Evolutionary conservation across 1,140 invertebrate species (phyloP), one percentile per base, ranked within the genome.

Genomic region (Heliothis virescens): DNA sequence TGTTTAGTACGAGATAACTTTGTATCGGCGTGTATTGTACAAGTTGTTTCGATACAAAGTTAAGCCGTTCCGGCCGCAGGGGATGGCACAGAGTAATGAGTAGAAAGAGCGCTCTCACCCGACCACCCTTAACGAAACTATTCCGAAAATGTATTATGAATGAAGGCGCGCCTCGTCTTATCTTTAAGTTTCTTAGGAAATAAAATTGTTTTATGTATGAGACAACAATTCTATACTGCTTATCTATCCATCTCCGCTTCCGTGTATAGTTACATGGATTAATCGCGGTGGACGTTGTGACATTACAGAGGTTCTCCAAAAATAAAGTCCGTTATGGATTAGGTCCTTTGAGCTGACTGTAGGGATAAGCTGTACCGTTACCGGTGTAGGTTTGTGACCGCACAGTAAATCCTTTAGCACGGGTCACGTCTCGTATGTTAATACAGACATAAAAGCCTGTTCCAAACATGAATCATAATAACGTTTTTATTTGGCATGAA

Each of bases 1-100:
- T 69, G 52, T 78, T 78, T 69, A 67, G 76, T 48, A 11, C 1
- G 60, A 26, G 47, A 16, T 78, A 78, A 78, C 76, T 78, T 78
- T 59, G 52, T 78, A 57, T 57, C 76, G 26, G 50, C 50, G 52
- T 69, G 55, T 60, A 48, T 69, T 69, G 76, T 69, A 59, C 59
- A 76, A 76, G 59, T 76, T 76, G 57, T 62, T 60, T 18, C 72
- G 55, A 76, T 53, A 76, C 55, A 62, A 73, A 63, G 18, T 63
- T 63, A 52, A 62, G 41, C 59, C 47, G 41, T n/a, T 41, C 73
- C 59, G 41, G 48, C 73, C 55, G 41, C 11, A 47, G 50, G 67
- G 52, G 16, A 21, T 18, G 50, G 11, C 65, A 50, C 47, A 13
- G 67, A 55, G 67, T 55, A 55, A 72, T 55, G 67, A 72, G 67